Evolutionary conservation across 2,888 invertebrate species (phyloP), one percentile per base, ranked within the genome.

Genomic region (Drosophila lacicola): DNA sequence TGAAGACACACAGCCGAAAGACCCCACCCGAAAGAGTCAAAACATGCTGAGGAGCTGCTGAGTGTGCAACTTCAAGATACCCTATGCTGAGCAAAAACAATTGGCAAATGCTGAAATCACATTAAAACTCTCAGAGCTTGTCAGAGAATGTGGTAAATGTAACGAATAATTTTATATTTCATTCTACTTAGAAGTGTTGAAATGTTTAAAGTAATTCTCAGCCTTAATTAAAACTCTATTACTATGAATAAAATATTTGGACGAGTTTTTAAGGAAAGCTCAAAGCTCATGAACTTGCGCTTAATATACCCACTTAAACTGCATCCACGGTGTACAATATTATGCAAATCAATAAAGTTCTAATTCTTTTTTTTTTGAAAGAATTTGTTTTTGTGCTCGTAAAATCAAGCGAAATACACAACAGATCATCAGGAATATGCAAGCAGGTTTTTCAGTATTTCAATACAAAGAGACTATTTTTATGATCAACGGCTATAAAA

Each of bases 291-390:
- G 4, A 41, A 41, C 8, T 4, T 2, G 1, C 25, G 13, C 13
- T 14, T 36, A 58, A n/a, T 11, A 47, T 49, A 46, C 46, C 51
- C 61, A 8, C 8, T 13, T 17, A 9, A 0, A 3, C 2, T 5
- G 1, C 9, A 2, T 13, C 0, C 17, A 62, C 46, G 49, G 63
- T 78, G 39, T 56, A 5, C 25, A 45, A 46, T 51, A 74, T 72
- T 81, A 87, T 88, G 87, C 77, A 84, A 77, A 87, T 84, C 60
- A 49, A 42, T 37, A 45, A 29, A 41, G 62, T 74, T 66, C 60
- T 80, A 54, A 54, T 55, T 61, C 34, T 49, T 67, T 71, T 74
- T 68, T 66, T 74, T 74, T 67, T 56, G 46, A 61, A 65, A 51
- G 61, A 68, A 73, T 71, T 67, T 50, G 58, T 63, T 53, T 55